Conservation (phyloP, 2,888 invertebrate genomes). For the Leptarthrus brevirostris region DNA sequence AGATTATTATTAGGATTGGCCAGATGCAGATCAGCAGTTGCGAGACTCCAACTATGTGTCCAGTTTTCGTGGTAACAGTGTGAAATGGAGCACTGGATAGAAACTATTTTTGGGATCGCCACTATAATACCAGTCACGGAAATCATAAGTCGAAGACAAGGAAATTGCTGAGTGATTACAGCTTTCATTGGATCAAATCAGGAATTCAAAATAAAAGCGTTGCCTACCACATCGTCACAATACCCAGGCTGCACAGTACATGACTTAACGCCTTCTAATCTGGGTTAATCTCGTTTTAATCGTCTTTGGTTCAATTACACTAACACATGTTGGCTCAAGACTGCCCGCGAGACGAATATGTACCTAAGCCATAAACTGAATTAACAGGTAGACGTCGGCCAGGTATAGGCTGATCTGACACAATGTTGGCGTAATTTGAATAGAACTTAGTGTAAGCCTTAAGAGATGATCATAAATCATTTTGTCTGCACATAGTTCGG, state of each 20-base stretch:
- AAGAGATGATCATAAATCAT: constrained; percentile 14
- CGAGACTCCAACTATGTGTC: too few species aligned
- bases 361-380: neutral
- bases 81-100: neutral
- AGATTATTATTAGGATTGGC: neutral
- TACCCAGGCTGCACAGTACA: neutral
- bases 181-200: constrained; percentile 22
- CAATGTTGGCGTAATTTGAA: constrained; percentile 37
- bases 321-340: constrained; percentile 31
- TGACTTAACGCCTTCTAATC: constrained; percentile 47
- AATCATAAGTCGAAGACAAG: neutral
- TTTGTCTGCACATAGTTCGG: neutral
- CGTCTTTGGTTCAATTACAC: constrained; percentile 38
- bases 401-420: neutral
- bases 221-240: neutral
- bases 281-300: constrained; percentile 50
- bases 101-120: neutral
- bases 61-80: too few species aligned
- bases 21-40: too few species aligned
- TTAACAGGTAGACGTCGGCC: constrained; percentile 11
- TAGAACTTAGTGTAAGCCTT: constrained; percentile 8
- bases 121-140: neutral
- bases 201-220: neutral
- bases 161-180: constrained; percentile 17
- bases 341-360: constrained; percentile 5